These are phyloP conservation scores for Setophaga petechia DNA, from an alignment of 2,113 vertebrate genomes.

Conservation along the genomic window DNA sequence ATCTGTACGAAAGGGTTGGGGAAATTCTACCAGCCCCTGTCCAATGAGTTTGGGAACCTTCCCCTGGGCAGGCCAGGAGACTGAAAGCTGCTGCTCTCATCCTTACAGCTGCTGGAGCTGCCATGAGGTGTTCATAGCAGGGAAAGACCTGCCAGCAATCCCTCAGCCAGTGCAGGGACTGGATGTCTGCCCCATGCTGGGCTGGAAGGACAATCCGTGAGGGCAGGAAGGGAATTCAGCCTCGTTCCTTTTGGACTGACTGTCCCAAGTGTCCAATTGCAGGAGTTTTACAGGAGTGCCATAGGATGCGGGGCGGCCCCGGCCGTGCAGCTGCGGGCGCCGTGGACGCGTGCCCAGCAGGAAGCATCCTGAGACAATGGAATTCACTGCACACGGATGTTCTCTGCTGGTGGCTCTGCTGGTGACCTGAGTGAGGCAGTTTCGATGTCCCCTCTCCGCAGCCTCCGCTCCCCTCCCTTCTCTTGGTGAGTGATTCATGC, in stretches of 20 bases:
- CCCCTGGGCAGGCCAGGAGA: background rate
- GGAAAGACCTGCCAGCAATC: background rate
- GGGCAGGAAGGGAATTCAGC: background rate
- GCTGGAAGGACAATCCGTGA: background rate
- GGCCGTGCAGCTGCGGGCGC: background rate
- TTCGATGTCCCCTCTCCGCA: background rate
- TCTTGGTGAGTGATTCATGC: background rate
- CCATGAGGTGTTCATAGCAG: background rate
- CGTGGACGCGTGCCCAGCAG: background rate
- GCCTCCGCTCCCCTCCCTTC: background rate
- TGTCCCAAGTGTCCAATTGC: background rate
- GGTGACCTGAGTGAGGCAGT: background rate
- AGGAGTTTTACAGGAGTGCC: background rate
- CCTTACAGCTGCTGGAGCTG: background rate
- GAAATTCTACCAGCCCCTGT: background rate
- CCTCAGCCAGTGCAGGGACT: background rate
- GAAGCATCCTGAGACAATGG: conserved; percentile 51
- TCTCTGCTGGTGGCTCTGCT: background rate
- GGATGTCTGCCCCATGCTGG: background rate
- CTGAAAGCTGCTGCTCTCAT: background rate
- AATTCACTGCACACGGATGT: background rate
- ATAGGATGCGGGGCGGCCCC: background rate
- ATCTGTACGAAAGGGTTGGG: background rate
- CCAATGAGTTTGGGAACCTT: background rate
- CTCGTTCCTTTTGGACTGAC: background rate